A percentile compares a stretch with the other conserved stretches of the same genome.
Evolutionary conservation across 2,797 vertebrate species (phyloP).

Genomic region (Threskiornis aethiopicus): DNA sequence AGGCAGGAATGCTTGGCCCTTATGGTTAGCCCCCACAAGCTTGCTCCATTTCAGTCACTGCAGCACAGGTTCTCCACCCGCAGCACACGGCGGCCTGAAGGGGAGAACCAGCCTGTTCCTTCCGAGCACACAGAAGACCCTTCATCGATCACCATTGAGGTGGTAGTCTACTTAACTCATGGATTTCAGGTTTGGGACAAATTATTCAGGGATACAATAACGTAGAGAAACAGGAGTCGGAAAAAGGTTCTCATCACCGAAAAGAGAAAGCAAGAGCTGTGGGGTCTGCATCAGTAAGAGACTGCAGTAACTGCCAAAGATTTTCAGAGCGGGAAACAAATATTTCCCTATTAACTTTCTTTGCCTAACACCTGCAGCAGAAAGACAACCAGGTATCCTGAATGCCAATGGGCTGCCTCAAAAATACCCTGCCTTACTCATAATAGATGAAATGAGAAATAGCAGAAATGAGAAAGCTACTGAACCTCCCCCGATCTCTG

Average conservation of each 20-base stretch:
- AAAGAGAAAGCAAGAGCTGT: neutral
- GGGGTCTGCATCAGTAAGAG: neutral
- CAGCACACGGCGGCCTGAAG: rapidly evolving
- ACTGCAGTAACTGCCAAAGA: neutral
- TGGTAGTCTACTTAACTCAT: neutral
- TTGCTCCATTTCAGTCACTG: neutral
- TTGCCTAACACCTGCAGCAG: neutral
- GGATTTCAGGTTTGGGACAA: neutral
- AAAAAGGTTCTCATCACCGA: neutral
- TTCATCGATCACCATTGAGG: neutral
- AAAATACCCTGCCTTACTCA: neutral
- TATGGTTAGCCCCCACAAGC: neutral
- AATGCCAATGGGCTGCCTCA: neutral
- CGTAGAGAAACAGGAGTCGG: neutral
- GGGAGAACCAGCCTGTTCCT: neutral
- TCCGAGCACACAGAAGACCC: neutral
- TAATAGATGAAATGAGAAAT: neutral
- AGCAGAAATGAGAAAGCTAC: neutral
- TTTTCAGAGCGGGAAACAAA: neutral
- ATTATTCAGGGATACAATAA: neutral
- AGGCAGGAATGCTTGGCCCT: neutral
- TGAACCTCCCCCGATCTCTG: neutral
- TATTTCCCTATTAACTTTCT: neutral
- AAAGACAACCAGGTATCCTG: neutral
- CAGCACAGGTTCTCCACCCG: neutral